A percentile compares a stretch with the other conserved stretches of the same genome.
These are phyloP conservation scores for Spheniscus mendiculus DNA, from an alignment of 2,113 vertebrate species.

Conservation along the genomic window DNA sequence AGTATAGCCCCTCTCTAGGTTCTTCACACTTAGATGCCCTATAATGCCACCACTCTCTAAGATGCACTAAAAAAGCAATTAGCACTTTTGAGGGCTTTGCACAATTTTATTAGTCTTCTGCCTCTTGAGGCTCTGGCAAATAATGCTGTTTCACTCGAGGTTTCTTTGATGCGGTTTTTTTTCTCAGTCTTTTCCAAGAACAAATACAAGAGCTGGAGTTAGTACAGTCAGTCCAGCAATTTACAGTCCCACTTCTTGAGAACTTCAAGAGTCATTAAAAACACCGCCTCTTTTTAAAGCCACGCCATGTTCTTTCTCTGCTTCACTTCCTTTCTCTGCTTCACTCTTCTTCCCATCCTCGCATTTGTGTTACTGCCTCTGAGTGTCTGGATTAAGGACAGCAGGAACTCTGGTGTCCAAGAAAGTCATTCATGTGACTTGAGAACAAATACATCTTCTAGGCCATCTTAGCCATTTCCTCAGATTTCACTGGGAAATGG, in stretches of 20 bases:
- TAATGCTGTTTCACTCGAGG: neutral
- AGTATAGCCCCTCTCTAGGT: neutral
- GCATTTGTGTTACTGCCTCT: rapidly evolving
- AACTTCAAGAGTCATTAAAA: neutral
- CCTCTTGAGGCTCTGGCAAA: constrained; percentile 20
- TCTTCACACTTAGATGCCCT: neutral
- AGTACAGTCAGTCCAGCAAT: neutral
- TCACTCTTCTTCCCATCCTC: no score
- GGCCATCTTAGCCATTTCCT: neutral
- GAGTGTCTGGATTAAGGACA: neutral
- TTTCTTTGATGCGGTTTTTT: neutral
- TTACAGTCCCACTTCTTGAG: neutral
- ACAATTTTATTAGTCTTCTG: neutral
- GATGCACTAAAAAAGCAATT: constrained; percentile 27
- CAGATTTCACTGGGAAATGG: neutral
- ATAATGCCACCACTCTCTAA: neutral
- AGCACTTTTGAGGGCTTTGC: constrained; percentile 31
- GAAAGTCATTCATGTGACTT: neutral
- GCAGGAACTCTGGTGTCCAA: neutral
- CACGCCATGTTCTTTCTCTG: neutral
- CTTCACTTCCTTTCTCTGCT: neutral
- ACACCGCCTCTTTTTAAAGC: neutral
- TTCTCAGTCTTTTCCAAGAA: neutral
- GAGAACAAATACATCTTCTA: neutral
- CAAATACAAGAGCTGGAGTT: neutral